Evolutionary conservation across 2,113 vertebrate species (phyloP), one percentile per base, ranked within the genome.

Genomic region (Meleagris gallopavo): DNA sequence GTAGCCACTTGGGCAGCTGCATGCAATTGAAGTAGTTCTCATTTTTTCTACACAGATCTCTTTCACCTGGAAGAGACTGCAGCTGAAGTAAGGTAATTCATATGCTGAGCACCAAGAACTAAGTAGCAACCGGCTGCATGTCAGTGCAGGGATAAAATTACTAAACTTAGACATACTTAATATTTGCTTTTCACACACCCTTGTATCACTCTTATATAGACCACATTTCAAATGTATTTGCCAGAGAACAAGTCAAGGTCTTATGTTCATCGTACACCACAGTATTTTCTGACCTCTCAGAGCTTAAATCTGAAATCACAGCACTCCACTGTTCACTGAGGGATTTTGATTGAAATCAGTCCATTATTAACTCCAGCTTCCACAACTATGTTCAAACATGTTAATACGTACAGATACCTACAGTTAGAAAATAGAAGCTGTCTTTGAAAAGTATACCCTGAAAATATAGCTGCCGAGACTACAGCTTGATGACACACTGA

Each of bases 141-240:
- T 61, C 70, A 88, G 77, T 16, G 41, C 41, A 43, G 41, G 41
- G 80, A 88, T 77, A 67, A 55, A 95, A 83, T 50, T 60, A 93
- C 76, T 80, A 82, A 82, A 65, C 79, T 93, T 74, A 72, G 57
- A 74, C n/a, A 10, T 70, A 91, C 72, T 86, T 95, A 94, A 88
- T 88, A 91, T 87, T 89, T 95, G 71, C 8, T 85, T 95, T 94
- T 95, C 82, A 80, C 75, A 80, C 34, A 4, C 10, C 48, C 55
- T 54, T 93, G 88, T 81, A 75, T 61, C 83, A 13, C 55, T 83
- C 69, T 78, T 90, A 40, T 6, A 38, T 54, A 91, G 65, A 64
- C 73, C 87, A 83, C 70, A 80, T 8, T 70, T 83, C 91, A 88
- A 60, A 60, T 34, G 69, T 19, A 36, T 77, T 91, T 54, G 18